Evolutionary conservation across 2,113 vertebrate genomes (phyloP).

Genomic region (Phoenicopterus ruber): DNA sequence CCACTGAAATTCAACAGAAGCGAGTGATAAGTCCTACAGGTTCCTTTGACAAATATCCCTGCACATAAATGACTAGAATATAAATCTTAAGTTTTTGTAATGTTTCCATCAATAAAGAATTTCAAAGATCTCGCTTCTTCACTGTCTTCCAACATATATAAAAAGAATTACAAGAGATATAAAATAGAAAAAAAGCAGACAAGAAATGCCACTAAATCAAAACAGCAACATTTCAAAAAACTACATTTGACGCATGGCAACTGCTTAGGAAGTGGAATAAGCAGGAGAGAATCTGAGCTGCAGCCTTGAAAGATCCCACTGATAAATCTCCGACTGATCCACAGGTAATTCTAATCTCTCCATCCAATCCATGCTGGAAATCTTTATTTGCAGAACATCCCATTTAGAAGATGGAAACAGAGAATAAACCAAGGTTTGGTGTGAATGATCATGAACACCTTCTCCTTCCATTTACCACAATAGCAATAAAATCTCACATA

Average conservation of each 20-base stretch:
- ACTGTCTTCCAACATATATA: neutral
- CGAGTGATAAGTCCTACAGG: neutral
- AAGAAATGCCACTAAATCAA: neutral
- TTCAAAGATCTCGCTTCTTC: neutral
- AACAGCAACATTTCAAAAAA: neutral
- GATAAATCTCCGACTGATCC: neutral
- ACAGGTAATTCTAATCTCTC: neutral
- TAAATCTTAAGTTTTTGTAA: neutral
- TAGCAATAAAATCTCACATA: neutral
- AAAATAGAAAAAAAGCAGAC: neutral
- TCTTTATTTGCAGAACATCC: neutral
- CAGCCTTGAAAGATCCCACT: neutral
- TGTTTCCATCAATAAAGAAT: neutral
- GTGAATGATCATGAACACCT: neutral
- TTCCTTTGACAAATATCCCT: neutral
- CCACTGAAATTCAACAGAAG: neutral
- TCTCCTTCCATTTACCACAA: neutral
- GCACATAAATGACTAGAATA: neutral
- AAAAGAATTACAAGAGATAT: neutral
- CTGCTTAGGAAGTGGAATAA: neutral
- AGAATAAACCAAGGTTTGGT: neutral
- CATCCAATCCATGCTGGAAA: neutral
- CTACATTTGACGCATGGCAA: neutral
- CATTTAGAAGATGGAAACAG: neutral
- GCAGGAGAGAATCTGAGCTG: neutral